A percentile compares a stretch with the other conserved stretches of the same genome.
Evolutionary conservation across 2,113 vertebrate species (phyloP).

Genomic region (Colinus virginianus): DNA sequence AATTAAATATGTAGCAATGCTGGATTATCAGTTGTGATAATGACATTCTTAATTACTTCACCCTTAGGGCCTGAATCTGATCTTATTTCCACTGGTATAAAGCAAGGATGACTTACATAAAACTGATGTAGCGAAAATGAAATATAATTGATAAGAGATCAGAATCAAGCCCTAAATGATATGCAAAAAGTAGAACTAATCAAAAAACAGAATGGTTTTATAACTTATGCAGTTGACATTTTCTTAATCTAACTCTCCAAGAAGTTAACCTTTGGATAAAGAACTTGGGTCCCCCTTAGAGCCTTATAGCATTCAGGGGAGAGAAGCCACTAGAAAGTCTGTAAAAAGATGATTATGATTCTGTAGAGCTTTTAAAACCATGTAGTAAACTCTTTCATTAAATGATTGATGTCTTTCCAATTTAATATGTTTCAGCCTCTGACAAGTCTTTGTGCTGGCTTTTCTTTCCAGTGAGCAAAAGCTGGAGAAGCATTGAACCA

Average conservation of each 20-base stretch:
- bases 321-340: slow-evolving; percentile 54
- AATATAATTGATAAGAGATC: slow-evolving; percentile 50
- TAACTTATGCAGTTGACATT: slow-evolving; percentile 78
- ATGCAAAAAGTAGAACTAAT: slow-evolving; percentile 57
- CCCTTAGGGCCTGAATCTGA: slow-evolving; percentile 48
- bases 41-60: slow-evolving; percentile 65
- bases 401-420: slow-evolving; percentile 55
- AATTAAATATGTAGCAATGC: neutral
- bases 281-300: slow-evolving; percentile 74
- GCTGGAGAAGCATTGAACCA: neutral
- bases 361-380: slow-evolving; percentile 55
- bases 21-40: slow-evolving; percentile 52
- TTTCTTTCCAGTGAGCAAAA: neutral
- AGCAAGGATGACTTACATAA: slow-evolving; percentile 27
- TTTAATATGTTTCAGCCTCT: slow-evolving; percentile 50
- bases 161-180: slow-evolving; percentile 35
- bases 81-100: slow-evolving; percentile 38
- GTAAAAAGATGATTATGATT: slow-evolving; percentile 65
- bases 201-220: slow-evolving; percentile 74
- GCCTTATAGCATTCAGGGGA: slow-evolving; percentile 63
- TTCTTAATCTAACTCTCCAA: slow-evolving; percentile 63
- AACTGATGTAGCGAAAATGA: slow-evolving; percentile 40
- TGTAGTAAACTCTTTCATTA: slow-evolving; percentile 68
- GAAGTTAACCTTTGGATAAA: slow-evolving; percentile 78
- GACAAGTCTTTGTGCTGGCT: neutral